Base-by-base conservation (phyloP, 92 coral and sea anemone genomes). In the Zoanthus sansibaricus region DNA sequence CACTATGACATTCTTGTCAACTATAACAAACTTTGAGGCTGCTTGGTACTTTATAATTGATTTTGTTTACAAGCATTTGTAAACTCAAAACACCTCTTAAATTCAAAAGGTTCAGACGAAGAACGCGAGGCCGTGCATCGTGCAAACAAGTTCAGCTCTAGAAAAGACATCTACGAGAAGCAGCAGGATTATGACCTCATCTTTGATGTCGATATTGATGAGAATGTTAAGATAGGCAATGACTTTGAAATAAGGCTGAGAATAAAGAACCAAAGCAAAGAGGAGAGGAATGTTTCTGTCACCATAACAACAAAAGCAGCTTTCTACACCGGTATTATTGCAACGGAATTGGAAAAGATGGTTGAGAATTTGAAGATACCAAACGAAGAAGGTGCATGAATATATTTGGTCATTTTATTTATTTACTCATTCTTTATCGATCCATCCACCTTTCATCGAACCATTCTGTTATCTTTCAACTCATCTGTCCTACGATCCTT, bases 281-380 rank as follows among this genome's bases (percentile, higher is more conserved):
- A 48, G 1, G 30, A 45, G 31, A 86, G 94, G 20, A 87, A 86
- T 25, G 93, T 89, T 12, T 68, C 18, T 16, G 90, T 94, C 31
- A 68, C 86, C 69, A 84, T 94, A 46, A 88, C 84, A n/a, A 45
- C 95, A 15, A 88, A 87, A 68, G 64, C 89, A 58, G 91, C 96
- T 44, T 93, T 91, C 75, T 94, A 94, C 83, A 94, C 96, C 8
- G 98, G 98, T 20, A 89, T 90, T 16, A 64, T 71, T 31, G 93
- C 94, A 32, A 78, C 74, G 74, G 78, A 83, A 44, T 56, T 92
- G 71, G 86, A 85, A 42, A 58, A 51, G 21, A 9, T 56, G 45
- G 44, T 32, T 17, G 77, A 89, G 18, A 67, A 87, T 2, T 62
- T 94, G 71, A 32, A 30, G 6, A 86, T 94, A 2, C 51, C 9